Percentiles rank a stretch among this genome's conserved stretches.
phyloP scores from a whole-genome alignment of 2,888 invertebrate genomes.

The Fabriciana adippe region DNA sequence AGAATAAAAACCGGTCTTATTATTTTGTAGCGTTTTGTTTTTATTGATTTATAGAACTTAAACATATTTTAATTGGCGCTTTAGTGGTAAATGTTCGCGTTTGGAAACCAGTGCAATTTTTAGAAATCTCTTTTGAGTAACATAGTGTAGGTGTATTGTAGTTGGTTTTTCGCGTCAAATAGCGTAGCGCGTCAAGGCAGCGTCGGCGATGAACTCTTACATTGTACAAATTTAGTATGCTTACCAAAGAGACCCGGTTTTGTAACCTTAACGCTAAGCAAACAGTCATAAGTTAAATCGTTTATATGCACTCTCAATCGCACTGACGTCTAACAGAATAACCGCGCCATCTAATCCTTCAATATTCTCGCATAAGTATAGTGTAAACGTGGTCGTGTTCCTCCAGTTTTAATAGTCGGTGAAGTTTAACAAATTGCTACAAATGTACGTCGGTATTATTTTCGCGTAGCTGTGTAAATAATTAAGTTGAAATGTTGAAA shows the following conservation, averaged over 20 bases:
- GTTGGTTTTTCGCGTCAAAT: conserved; percentile 71
- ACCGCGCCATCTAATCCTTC: conserved; percentile 77
- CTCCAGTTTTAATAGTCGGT: conserved; percentile 81
- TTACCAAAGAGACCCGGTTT: conserved; percentile 84
- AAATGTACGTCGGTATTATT: conserved; percentile 81
- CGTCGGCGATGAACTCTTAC: conserved; percentile 72
- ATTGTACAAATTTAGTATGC: conserved; percentile 82
- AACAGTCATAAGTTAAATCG: conserved; percentile 77
- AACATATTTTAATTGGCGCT: conserved; percentile 76
- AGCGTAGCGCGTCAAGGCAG: conserved; percentile 60
- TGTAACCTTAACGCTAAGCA: conserved; percentile 81
- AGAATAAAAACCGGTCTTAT: conserved; percentile 82
- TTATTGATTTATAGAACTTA: conserved; percentile 74
- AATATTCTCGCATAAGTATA: conserved; percentile 81
- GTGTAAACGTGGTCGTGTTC: conserved; percentile 82
- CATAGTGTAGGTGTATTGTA: conserved; percentile 77
- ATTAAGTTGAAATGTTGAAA: conserved; percentile 51
- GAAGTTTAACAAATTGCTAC: conserved; percentile 83
- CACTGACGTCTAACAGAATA: conserved; percentile 68
- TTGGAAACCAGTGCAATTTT: conserved; percentile 82
- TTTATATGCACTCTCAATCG: conserved; percentile 66
- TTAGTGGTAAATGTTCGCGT: conserved; percentile 78
- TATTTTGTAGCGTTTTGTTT: conserved; percentile 78
- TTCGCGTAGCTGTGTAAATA: conserved; percentile 80
- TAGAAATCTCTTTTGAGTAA: conserved; percentile 82